Conservation (phyloP, 2,113 vertebrate genomes). For the Rhodinocichla rosea region DNA sequence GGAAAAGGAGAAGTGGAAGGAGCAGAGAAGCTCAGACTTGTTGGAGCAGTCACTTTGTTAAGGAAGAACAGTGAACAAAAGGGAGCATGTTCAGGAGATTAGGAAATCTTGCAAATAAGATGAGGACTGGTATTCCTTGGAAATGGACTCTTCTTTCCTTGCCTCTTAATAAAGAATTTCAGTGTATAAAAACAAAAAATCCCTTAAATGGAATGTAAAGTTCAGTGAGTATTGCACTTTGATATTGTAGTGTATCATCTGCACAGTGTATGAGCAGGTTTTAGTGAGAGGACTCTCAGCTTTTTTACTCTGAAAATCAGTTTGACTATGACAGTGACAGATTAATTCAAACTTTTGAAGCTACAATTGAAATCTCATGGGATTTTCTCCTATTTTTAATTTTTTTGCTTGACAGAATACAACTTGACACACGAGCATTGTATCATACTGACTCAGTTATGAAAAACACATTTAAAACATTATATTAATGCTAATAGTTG, state of each 20-base stretch:
- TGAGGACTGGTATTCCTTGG: background rate
- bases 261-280: background rate
- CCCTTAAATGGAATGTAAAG: background rate
- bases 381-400: rapidly evolving
- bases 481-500: background rate
- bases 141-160: background rate
- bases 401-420: background rate
- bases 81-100: background rate
- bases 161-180: background rate
- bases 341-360: background rate
- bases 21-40: background rate
- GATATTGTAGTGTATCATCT: background rate
- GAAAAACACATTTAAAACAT: background rate
- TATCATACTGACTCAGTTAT: background rate
- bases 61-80: background rate
- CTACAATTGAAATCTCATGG: background rate
- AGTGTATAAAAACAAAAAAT: background rate
- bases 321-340: no score
- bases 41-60: background rate
- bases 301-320: background rate
- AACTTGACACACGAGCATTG: background rate
- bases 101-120: background rate
- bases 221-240: background rate
- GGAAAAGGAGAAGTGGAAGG: background rate
- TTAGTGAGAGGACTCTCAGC: background rate